These are phyloP conservation scores for Eupithecia subfuscata DNA, from an alignment of 2,888 invertebrate genomes.

Conservation along the genomic window DNA sequence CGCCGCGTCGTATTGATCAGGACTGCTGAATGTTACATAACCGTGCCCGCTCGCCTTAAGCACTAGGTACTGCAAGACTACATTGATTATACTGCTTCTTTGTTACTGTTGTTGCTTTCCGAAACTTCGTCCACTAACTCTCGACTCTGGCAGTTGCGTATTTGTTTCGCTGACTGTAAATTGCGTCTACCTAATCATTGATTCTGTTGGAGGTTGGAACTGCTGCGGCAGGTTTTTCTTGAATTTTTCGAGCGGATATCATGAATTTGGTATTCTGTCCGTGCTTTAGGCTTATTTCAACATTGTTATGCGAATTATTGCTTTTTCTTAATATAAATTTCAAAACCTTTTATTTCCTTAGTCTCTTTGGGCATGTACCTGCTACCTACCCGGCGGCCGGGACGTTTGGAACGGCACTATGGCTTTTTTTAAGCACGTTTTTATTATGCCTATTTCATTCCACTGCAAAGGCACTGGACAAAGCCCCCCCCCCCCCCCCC, in stretches of 20 bases:
- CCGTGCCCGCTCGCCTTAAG: conserved; percentile 61
- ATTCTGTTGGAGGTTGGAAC: conserved; percentile 20
- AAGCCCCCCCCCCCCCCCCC: no score
- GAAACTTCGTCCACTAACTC: conserved; percentile 47
- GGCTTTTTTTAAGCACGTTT: no score
- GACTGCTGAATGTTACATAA: conserved; percentile 77
- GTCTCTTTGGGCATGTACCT: no score
- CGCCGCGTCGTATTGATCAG: conserved; percentile 77
- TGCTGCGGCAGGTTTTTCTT: conserved; percentile 13
- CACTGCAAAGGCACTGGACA: no score
- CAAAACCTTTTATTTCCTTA: background rate
- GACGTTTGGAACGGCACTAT: no score
- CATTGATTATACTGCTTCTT: conserved; percentile 50
- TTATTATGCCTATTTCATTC: no score
- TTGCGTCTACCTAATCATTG: conserved; percentile 26
- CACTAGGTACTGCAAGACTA: conserved; percentile 57
- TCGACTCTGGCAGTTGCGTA: conserved; percentile 24
- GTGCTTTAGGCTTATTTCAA: background rate
- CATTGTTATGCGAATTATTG: background rate
- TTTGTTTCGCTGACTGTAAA: conserved; percentile 34
- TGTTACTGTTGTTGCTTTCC: conserved; percentile 47
- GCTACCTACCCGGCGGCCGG: no score
- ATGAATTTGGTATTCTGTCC: background rate
- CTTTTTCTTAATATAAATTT: background rate
- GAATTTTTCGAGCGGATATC: conserved; percentile 17